Evolutionary conservation across 2,113 vertebrate species (phyloP), one percentile per base, ranked within the genome.

Genomic region (Charina bottae): DNA sequence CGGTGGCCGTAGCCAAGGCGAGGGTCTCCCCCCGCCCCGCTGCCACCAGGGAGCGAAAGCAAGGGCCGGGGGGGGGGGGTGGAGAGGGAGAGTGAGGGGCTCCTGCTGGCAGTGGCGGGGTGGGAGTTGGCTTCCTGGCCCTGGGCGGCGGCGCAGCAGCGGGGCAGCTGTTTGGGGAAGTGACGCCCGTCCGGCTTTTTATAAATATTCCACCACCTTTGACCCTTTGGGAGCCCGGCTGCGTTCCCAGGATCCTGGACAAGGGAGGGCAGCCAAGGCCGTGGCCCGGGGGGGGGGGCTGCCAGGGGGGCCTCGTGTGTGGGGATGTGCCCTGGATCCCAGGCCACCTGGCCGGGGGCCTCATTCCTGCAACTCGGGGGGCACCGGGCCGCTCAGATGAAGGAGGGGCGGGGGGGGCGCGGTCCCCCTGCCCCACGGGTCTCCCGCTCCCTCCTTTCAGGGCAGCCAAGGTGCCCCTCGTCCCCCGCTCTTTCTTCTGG

Each of bases 151-250:
- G 64, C 33, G 78, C 33, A 60, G 85, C 85, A 5, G 26, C 9
- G 26, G 37, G 1, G 84, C 11, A 13, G 84, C 84, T 53, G 85
- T 23, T 78, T 55, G 17, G 55, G 91, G 91, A 92, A 92, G 60
- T 92, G 86, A 92, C 91, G 86, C 3, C 13, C 13, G 55, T 92
- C 91, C 91, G 86, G 91, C 91, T 60, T 88, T 85, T 92, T 92
- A 92, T 92, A 88, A 92, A 88, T 83, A 92, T 92, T 83, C 55
- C 42, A 1, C 86, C 91, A 64, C 91, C 91, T 83, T 53, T 92
- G 91, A 78, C 91, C 86, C 85, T 83, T 15, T 8, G n/a, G 49
- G 49, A 68, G 49, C 15, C 46, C 62, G 4, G 85, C 64, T 19
- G 6, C 0, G 17, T 23, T 87, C 91, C 91, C 86, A 88, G 64